These are phyloP conservation scores for Spatula versicolor DNA, from an alignment of 2,797 vertebrate genomes.

Conservation along the genomic window DNA sequence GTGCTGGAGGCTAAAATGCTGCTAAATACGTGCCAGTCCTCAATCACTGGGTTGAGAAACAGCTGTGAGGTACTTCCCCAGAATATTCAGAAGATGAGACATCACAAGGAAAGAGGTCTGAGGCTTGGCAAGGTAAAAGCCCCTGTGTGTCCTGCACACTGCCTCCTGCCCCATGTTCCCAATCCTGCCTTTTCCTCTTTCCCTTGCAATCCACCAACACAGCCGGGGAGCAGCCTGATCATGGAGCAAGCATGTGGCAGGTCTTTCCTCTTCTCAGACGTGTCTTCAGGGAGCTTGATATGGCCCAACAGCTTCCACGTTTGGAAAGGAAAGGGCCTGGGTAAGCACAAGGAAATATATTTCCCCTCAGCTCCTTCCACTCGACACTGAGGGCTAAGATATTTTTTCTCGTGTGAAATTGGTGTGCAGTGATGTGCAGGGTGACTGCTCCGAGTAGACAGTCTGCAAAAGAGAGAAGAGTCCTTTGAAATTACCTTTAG, in stretches of 20 bases:
- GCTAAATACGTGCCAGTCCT: background rate
- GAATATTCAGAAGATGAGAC: background rate
- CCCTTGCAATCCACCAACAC: background rate
- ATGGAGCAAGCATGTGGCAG: rapidly evolving
- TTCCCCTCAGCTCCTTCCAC: background rate
- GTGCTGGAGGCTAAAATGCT: background rate
- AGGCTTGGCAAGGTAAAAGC: background rate
- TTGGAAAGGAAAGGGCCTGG: background rate
- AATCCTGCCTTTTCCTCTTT: background rate
- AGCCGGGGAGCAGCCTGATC: background rate
- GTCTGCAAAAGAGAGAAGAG: background rate
- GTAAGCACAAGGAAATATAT: background rate
- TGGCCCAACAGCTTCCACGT: background rate
- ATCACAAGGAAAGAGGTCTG: background rate
- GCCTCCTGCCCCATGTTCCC: background rate
- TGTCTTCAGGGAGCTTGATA: background rate
- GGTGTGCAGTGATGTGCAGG: background rate
- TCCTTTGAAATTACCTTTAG: background rate
- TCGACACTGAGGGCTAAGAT: background rate
- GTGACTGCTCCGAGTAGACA: background rate
- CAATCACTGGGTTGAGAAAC: background rate
- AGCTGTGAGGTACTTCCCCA: background rate
- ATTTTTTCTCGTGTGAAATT: background rate
- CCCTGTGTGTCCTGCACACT: rapidly evolving
- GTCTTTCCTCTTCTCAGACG: background rate